A percentile compares a stretch with the other conserved stretches of the same genome.
Conservation (phyloP, 2,888 invertebrate species). For the Uloborus plumipes region DNA sequence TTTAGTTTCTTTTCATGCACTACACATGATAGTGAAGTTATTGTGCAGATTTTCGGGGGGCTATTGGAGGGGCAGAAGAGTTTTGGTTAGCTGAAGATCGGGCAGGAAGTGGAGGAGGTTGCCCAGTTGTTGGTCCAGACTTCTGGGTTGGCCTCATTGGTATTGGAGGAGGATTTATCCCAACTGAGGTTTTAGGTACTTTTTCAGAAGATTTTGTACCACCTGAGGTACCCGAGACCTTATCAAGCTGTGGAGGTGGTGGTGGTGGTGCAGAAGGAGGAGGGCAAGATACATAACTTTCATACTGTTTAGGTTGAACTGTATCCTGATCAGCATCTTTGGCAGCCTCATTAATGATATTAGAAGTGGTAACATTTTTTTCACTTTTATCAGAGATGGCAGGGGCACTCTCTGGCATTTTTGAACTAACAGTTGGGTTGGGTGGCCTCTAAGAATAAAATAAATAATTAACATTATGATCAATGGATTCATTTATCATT, state of each 20-base stretch:
- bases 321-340: neutral
- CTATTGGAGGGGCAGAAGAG: slow-evolving; percentile 10
- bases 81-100: slow-evolving; percentile 14
- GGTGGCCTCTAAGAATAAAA: neutral
- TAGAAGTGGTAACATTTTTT: no score
- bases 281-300: slow-evolving; percentile 43
- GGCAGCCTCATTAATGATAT: neutral
- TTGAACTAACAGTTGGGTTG: neutral
- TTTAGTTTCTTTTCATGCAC: no score
- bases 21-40: neutral
- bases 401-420: no score
- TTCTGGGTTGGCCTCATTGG: slow-evolving; percentile 39
- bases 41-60: slow-evolving; percentile 14
- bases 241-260: slow-evolving; percentile 64
- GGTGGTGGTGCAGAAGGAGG: slow-evolving; percentile 63
- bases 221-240: slow-evolving; percentile 32
- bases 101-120: slow-evolving; percentile 40
- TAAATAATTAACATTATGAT: no score
- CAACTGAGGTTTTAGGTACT: slow-evolving; percentile 75
- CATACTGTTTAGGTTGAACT: neutral
- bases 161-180: slow-evolving; percentile 70
- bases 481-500: no score
- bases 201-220: slow-evolving; percentile 71
- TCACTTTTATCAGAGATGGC: no score
- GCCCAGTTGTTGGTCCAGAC: slow-evolving; percentile 7